Conservation (phyloP, 2,113 vertebrate species). For the Hippocampus barbouri region DNA sequence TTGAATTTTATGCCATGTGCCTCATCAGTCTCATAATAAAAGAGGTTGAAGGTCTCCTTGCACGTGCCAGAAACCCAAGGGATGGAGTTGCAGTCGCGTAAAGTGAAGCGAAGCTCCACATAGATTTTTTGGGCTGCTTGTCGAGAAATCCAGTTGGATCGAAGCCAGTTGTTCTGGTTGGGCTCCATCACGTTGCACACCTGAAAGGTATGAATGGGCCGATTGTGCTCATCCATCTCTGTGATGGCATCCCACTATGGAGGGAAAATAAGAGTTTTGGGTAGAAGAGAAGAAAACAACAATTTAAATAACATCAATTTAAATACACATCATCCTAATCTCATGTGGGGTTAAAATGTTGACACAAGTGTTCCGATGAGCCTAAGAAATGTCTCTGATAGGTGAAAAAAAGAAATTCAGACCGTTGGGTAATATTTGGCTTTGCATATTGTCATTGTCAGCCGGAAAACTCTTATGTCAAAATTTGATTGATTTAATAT, state of each 20-base stretch:
- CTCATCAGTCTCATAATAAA: constrained; percentile 91
- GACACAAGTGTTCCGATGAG: too few species aligned
- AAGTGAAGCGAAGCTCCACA: constrained; percentile 92
- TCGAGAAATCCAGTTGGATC: constrained; percentile 91
- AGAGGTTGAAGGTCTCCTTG: constrained; percentile 95
- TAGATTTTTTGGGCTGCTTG: constrained; percentile 93
- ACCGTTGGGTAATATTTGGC: too few species aligned
- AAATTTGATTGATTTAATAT: too few species aligned
- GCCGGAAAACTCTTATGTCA: too few species aligned
- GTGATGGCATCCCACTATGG: constrained; percentile 94
- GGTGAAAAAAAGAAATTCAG: too few species aligned
- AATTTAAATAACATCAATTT: too few species aligned
- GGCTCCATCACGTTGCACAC: constrained; percentile 96
- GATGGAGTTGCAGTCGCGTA: constrained; percentile 95
- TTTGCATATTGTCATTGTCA: too few species aligned
- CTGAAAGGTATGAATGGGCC: constrained; percentile 93
- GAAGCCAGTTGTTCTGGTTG: constrained; percentile 97
- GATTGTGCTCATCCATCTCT: constrained; percentile 96
- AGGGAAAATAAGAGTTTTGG: constrained; percentile 27
- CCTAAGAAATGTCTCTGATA: too few species aligned
- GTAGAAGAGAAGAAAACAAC: background rate
- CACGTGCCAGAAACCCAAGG: constrained; percentile 93
- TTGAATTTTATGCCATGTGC: constrained; percentile 85
- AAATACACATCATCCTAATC: too few species aligned
- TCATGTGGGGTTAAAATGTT: too few species aligned